Base-by-base conservation (phyloP, 2,113 vertebrate genomes). In the Anoplopoma fimbria region DNA sequence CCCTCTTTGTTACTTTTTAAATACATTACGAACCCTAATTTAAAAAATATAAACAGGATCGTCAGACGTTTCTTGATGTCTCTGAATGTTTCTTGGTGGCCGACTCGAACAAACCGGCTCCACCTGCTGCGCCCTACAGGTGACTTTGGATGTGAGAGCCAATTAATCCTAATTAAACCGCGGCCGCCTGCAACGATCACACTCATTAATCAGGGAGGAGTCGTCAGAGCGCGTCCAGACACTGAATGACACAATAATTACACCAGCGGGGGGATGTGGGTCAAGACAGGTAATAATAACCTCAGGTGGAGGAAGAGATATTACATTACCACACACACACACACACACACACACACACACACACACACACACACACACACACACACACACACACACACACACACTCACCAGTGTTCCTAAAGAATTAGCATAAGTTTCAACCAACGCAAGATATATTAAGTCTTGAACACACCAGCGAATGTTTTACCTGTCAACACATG, bases 111-210 rank as follows among this genome's bases (percentile, higher is more conserved):
- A 0, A 10, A 27, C 2, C 33, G 23, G 79, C 79, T 68, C 67
- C 67, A 58, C 76, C 86, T 47, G 79, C 88, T 75, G 84, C 47
- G 47, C 82, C 88, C 85, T 75, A 73, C 88, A 87, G 87, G 86
- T 87, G 89, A 86, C 91, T 91, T 91, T 93, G 79, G 69, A 79
- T 79, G 65, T 75, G 83, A 88, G 69, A 84, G 69, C 61, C 64
- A 89, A 90, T 92, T 89, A 89, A 92, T 93, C 76, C 82, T 85
- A 78, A 89, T 92, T 79, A 90, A 76, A 77, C 81, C 6, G 69
- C 29, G 6, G 60, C 76, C 84, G 81, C 71, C 79, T 74, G 76
- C 73, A 34, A 70, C 25, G 65, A 87, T 85, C 67, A 31, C 63
- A 38, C 75, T 78, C 84, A 89, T 89, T 90, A 89, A 92, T 93